Evolutionary conservation across 2,888 invertebrate genomes (phyloP), one percentile per base, ranked within the genome.

Genomic region (Maniola hyperantus): DNA sequence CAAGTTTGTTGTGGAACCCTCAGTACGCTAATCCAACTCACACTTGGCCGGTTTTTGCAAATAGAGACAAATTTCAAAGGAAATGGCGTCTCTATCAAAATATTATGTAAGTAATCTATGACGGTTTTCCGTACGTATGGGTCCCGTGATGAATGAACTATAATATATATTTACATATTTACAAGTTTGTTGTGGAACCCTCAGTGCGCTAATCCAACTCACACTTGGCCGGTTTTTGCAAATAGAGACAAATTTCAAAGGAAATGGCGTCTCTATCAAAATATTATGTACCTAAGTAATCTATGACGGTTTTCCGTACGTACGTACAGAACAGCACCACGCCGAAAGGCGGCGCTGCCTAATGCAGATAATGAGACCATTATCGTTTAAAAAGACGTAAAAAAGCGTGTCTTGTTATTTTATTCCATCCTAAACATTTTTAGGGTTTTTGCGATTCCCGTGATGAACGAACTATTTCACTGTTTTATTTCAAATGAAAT

Each of bases 331-430:
- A 86, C 82, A 83, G 78, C 77, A 80, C 79, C 74, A 76, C 74
- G 53, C 26, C n/a, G n/a, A n/a, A n/a, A n/a, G n/a, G n/a, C n/a
- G n/a, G n/a, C 79, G 78, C 81, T 83, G 81, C 84, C 84, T 86
- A 85, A 85, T 81, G 71, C 70, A 84, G 83, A 72, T 75, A 89
- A 91, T 86, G 83, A 85, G 84, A 83, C 83, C 87, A 84, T 87
- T 85, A 87, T 85, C 88, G 87, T 91, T 91, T 91, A 90, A 86
- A 87, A 84, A 89, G 87, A 91, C 88, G 91, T 91, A 89, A 91
- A 90, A 87, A 90, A 89, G 88, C 84, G 79, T 90, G 89, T 90
- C n/a, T n/a, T n/a, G n/a, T n/a, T n/a, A n/a, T n/a, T n/a, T n/a
- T n/a, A n/a, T n/a, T n/a, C n/a, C n/a, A n/a, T n/a, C n/a, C n/a